Evolutionary conservation across 2,113 vertebrate genomes (phyloP), one percentile per base, ranked within the genome.

Genomic region (Ivindomyrus marchei): DNA sequence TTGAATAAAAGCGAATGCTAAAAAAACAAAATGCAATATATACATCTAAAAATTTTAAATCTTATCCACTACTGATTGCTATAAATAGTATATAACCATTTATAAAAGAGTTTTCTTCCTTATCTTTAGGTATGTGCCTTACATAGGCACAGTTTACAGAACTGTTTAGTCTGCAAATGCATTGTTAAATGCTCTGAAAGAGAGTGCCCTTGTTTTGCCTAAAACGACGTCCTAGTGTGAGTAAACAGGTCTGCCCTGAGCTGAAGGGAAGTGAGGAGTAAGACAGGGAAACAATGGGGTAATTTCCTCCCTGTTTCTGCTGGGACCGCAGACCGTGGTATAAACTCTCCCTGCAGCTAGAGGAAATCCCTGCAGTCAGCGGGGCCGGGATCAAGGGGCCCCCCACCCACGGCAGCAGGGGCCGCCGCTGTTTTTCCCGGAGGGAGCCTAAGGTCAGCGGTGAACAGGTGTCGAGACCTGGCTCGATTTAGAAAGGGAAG

Each of bases 201-300:
- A 86, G 93, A 80, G 39, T 89, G 86, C 90, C n/a, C 0, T 87
- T 90, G 85, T 91, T 92, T 92, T 88, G 52, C 0, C 52, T 49
- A 88, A 80, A 89, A 13, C 15, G 90, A 88, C 19, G 36, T 66
- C 88, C 91, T 56, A 49, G 91, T 91, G 53, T 92, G 93, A 91
- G 90, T 90, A 91, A 92, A 80, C 90, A 47, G 91, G 90, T 88
- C 91, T 90, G 89, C 90, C 90, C 89, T 89, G 90, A 90, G 90
- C 91, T 91, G 92, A 91, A 93, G 94, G 94, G 94, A 96, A 94
- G 74, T 19, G 13, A 92, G 91, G 90, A 52, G 92, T 90, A 91
- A 92, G 92, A 92, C 92, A 92, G 91, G 94, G 93, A 95, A 94
- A 97, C 96, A 97, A 96, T 96, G 93, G 94, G 88, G 90, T 88